Percentiles rank a stretch among this genome's conserved stretches.
These are phyloP conservation scores for Leptopilina boulardi DNA, from an alignment of 1,140 invertebrate species.

Conservation along the genomic window DNA sequence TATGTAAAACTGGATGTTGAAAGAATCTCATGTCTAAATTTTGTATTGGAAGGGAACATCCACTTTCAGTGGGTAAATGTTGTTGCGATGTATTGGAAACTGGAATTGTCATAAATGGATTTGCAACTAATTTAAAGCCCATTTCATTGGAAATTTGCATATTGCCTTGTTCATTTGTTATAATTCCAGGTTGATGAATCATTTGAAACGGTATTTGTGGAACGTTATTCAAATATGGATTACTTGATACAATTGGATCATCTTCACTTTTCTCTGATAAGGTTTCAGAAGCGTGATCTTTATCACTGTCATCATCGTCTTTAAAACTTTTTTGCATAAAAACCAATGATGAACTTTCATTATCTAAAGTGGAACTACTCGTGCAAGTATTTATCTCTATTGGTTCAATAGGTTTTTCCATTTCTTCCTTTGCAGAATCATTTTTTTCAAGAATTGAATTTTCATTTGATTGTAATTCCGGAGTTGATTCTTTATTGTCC, in stretches of 20 bases:
- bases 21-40: background rate
- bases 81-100: background rate
- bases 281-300: background rate
- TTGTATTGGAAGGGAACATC: background rate
- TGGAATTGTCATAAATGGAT: background rate
- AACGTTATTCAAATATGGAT: background rate
- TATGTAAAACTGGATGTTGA: background rate
- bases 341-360: background rate
- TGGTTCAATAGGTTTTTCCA: background rate
- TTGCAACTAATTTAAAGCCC: background rate
- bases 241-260: background rate
- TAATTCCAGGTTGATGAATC: background rate
- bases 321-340: background rate
- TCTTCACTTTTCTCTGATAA: background rate
- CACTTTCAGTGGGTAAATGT: background rate
- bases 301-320: background rate
- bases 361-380: background rate
- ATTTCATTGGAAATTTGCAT: background rate
- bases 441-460: background rate
- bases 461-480: background rate
- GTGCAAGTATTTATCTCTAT: background rate
- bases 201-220: background rate
- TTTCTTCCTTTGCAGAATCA: background rate
- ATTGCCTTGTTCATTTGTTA: background rate
- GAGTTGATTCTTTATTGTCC: background rate